Conservation (phyloP, 2,113 vertebrate species). For the Castor canadensis region DNA sequence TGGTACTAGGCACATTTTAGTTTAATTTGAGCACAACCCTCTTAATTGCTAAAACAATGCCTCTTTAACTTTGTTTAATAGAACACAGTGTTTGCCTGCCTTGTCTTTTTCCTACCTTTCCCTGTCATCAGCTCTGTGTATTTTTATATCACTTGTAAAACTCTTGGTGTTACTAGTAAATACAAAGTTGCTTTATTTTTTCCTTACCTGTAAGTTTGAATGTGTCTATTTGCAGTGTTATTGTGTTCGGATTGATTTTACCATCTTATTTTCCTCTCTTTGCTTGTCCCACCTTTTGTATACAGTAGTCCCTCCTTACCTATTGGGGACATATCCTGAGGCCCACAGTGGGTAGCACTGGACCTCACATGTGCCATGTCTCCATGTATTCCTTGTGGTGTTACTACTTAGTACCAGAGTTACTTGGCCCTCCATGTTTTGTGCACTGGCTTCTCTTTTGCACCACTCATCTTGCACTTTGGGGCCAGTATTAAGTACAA, state of each 20-base stretch:
- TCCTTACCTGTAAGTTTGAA: not conserved
- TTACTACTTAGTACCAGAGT: not conserved
- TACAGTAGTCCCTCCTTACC: not conserved
- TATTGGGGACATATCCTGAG: not conserved
- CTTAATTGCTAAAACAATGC: not conserved
- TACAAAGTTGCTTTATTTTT: not conserved
- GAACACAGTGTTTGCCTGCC: not conserved
- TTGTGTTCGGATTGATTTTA: not conserved
- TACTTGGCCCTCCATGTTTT: not conserved
- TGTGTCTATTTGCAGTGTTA: not conserved
- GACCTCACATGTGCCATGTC: fast-evolving
- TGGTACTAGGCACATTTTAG: not conserved
- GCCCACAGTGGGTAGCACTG: no score
- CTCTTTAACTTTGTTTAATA: not conserved
- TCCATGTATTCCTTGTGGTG: not conserved
- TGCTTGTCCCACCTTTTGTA: not conserved
- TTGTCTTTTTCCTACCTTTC: not conserved
- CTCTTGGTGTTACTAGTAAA: not conserved
- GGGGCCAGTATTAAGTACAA: not conserved
- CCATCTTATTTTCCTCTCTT: not conserved
- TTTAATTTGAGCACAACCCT: not conserved
- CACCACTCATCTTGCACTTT: not conserved
- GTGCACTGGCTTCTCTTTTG: not conserved
- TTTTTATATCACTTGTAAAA: conserved; percentile 8
- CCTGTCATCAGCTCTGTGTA: not conserved